phyloP scores from a whole-genome alignment of 2,888 invertebrate genomes.

The Ditula angustiorana region DNA sequence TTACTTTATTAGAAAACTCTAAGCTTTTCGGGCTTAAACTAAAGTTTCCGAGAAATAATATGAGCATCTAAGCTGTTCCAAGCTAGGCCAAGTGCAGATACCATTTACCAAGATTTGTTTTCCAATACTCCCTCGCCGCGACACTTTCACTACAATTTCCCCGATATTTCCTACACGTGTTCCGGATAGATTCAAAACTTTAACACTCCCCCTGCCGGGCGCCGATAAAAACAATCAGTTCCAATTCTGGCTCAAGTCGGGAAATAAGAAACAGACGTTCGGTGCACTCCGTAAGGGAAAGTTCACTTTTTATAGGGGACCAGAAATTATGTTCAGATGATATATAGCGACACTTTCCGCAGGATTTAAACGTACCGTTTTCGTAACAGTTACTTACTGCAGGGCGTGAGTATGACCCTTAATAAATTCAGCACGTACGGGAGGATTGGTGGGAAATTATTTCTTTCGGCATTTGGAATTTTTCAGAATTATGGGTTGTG shows the following conservation, averaged over 20 bases:
- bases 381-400: slow-evolving; percentile 75
- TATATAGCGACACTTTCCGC: slow-evolving; percentile 78
- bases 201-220: slow-evolving; percentile 56
- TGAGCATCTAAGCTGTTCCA: slow-evolving; percentile 19
- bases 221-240: slow-evolving; percentile 81
- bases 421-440: slow-evolving; percentile 78
- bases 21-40: too few relatives aligned
- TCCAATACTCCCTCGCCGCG: slow-evolving; percentile 18
- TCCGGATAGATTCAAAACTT: slow-evolving; percentile 69
- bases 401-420: slow-evolving; percentile 74
- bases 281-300: slow-evolving; percentile 49
- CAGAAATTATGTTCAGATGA: slow-evolving; percentile 78
- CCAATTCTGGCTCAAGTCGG: slow-evolving; percentile 58
- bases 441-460: slow-evolving; percentile 69
- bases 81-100: slow-evolving; percentile 17
- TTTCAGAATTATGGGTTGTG: slow-evolving; percentile 32
- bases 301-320: slow-evolving; percentile 77
- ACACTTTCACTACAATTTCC: slow-evolving; percentile 38
- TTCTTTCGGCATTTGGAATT: slow-evolving; percentile 46
- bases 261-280: slow-evolving; percentile 80
- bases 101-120: slow-evolving; percentile 32
- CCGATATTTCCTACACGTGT: slow-evolving; percentile 65
- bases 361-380: slow-evolving; percentile 80
- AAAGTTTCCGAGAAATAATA: slow-evolving; percentile 8
- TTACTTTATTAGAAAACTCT: too few relatives aligned